phyloP scores from a whole-genome alignment of 2,113 vertebrate genomes.

The Eptesicus fuscus region DNA sequence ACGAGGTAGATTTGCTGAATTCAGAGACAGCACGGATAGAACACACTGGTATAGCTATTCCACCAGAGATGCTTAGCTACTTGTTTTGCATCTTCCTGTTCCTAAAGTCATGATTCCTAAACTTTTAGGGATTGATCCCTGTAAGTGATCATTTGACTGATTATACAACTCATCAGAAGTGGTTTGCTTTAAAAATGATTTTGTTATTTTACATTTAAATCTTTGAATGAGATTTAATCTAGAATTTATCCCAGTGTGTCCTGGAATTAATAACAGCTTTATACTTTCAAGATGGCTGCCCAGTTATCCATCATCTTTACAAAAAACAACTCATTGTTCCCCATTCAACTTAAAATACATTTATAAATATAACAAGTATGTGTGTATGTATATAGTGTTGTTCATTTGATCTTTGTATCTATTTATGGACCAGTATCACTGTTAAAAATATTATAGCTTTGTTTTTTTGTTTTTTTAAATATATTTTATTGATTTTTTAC shows the following conservation, averaged over 20 bases:
- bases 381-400: neutral
- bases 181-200: neutral
- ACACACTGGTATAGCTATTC: no score
- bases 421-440: neutral
- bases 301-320: neutral
- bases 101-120: neutral
- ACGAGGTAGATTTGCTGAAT: neutral
- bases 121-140: neutral
- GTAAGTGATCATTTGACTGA: neutral
- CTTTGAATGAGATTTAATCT: neutral
- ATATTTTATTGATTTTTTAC: no score
- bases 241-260: neutral
- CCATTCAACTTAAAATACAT: neutral
- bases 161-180: neutral
- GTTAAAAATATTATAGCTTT: neutral
- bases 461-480: neutral
- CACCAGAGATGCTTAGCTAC: neutral
- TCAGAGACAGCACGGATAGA: neutral
- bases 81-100: neutral
- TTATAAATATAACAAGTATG: neutral
- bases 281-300: neutral
- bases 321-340: neutral
- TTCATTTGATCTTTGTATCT: neutral
- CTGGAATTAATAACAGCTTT: neutral
- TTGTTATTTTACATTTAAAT: slow-evolving; percentile 11